Evolutionary conservation across 2,113 vertebrate species (phyloP).

Genomic region (Rhineura floridana): DNA sequence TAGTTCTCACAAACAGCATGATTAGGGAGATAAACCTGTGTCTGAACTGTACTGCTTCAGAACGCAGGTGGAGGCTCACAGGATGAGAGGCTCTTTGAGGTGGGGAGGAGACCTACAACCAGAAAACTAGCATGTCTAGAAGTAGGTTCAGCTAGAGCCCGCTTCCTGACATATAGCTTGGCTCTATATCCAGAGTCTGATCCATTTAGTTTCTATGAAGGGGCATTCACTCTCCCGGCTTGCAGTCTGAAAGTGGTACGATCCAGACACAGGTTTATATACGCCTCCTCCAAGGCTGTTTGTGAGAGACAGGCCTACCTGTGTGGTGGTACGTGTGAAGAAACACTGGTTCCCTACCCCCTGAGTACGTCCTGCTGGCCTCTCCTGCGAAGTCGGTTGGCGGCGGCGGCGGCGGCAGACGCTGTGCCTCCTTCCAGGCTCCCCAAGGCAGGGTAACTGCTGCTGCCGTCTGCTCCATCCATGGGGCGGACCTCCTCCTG

Average conservation of each 20-base stretch:
- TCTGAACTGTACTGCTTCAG: neutral
- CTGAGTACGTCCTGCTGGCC: constrained; percentile 80
- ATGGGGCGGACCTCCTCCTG: constrained; percentile 38
- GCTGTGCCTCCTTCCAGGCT: constrained; percentile 56
- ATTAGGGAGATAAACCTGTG: neutral
- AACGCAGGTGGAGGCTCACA: neutral
- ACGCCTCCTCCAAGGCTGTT: neutral
- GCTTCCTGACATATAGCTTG: neutral
- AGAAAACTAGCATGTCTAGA: neutral
- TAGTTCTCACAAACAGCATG: constrained; percentile 9
- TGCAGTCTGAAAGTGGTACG: neutral
- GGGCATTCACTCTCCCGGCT: neutral
- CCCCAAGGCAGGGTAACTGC: constrained; percentile 36
- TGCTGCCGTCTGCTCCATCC: constrained; percentile 41
- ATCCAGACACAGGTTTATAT: neutral
- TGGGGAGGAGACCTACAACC: neutral
- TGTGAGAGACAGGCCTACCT: constrained; percentile 1
- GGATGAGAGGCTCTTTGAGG: too few relatives aligned
- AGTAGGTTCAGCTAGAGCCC: neutral
- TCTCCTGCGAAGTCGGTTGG: constrained; percentile 73
- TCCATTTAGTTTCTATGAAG: neutral
- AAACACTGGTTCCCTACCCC: constrained; percentile 75
- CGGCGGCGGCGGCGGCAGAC: constrained; percentile 19
- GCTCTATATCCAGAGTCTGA: neutral
- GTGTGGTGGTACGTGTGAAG: neutral